Conservation (phyloP, 2,113 vertebrate genomes). For the Hyperopisus bebe region DNA sequence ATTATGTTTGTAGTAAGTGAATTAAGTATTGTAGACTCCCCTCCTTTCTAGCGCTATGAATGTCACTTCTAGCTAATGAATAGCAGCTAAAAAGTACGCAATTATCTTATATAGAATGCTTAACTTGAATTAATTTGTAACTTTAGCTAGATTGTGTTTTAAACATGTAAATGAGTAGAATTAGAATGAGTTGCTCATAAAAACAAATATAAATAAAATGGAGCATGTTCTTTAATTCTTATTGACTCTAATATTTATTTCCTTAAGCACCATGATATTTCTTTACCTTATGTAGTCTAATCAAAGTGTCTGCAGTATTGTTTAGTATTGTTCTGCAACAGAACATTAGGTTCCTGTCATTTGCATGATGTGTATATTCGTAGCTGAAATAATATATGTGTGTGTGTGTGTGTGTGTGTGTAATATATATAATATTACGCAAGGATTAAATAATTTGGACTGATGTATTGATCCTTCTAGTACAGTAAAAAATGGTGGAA, state of each 20-base stretch:
- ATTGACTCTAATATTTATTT: background rate
- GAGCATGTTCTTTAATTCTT: background rate
- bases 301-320: background rate
- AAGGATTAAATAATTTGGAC: background rate
- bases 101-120: background rate
- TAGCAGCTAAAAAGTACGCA: background rate
- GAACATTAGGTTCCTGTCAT: background rate
- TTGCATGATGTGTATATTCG: background rate
- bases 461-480: background rate
- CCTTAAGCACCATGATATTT: background rate
- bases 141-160: background rate
- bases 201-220: background rate
- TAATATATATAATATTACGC: background rate
- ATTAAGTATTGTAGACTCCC: background rate
- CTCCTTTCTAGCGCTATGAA: background rate
- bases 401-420: background rate
- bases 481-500: background rate
- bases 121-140: background rate
- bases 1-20: background rate
- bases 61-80: background rate
- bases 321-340: background rate
- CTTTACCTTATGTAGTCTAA: background rate
- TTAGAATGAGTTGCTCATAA: background rate
- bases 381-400: background rate
- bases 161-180: conserved; percentile 6